Evolutionary conservation across 2,113 vertebrate genomes (phyloP).

Genomic region (Mirza zaza): DNA sequence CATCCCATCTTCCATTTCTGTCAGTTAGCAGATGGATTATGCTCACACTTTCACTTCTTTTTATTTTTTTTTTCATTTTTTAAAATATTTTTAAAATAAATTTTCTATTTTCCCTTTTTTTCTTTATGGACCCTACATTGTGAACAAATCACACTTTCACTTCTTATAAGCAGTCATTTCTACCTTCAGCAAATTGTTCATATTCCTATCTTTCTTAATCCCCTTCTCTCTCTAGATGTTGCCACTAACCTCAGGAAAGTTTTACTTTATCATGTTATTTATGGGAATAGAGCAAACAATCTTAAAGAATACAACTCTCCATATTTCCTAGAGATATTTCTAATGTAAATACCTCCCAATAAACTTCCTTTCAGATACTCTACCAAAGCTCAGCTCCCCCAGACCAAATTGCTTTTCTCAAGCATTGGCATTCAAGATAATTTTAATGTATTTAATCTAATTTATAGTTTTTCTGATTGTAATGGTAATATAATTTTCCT

Average conservation of each 20-base stretch:
- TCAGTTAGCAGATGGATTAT: neutral
- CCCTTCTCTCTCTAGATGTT: neutral
- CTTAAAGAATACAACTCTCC: neutral
- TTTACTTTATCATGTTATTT: neutral
- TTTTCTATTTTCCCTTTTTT: too few species aligned
- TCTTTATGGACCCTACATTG: too few species aligned
- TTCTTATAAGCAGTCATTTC: neutral
- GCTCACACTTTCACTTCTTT: neutral
- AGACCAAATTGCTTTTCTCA: neutral
- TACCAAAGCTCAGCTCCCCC: neutral
- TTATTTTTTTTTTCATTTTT: too few species aligned
- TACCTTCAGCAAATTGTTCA: neutral
- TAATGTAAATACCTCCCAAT: neutral
- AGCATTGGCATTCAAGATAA: neutral
- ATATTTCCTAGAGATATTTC: neutral
- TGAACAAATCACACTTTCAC: neutral
- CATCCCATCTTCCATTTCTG: neutral
- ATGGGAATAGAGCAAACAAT: neutral
- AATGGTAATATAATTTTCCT: neutral
- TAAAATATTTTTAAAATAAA: too few species aligned
- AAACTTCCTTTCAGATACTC: neutral
- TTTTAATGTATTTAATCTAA: neutral
- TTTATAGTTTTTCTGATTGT: neutral
- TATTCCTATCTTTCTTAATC: neutral
- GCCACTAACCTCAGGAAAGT: neutral